Evolutionary conservation across 2,797 vertebrate species (phyloP).

Genomic region (Siniperca obscura): DNA sequence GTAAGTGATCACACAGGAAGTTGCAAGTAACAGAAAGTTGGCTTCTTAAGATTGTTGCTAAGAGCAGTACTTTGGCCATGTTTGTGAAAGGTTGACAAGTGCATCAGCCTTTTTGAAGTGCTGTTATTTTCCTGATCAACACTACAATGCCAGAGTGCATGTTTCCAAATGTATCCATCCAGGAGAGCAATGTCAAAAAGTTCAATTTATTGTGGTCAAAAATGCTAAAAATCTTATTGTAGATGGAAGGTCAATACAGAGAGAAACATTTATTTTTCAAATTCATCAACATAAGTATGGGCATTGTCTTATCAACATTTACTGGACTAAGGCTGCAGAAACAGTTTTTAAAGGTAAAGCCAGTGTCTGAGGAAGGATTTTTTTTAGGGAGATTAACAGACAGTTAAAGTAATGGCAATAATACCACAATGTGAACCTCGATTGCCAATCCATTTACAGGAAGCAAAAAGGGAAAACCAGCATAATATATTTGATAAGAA

Average conservation of each 20-base stretch:
- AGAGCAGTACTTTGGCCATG: background rate
- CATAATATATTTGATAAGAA: constrained; percentile 13
- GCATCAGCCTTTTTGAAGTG: constrained; percentile 16
- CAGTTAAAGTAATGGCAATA: constrained; percentile 1
- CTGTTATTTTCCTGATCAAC: constrained; percentile 5
- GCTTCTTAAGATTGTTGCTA: constrained; percentile 7
- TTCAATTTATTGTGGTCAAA: constrained; percentile 20
- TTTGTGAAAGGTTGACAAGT: constrained; percentile 2
- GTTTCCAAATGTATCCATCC: constrained; percentile 12
- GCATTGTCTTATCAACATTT: constrained; percentile 24
- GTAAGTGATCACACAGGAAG: constrained; percentile 9
- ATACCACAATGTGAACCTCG: background rate
- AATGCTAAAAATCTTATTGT: background rate
- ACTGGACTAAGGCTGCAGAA: background rate
- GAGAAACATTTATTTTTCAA: constrained; percentile 7
- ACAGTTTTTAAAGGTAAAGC: constrained; percentile 6
- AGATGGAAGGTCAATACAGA: background rate
- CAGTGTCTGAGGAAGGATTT: constrained; percentile 14
- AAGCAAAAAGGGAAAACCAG: background rate
- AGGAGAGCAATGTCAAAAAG: background rate
- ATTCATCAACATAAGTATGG: constrained; percentile 12
- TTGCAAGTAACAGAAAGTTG: constrained; percentile 11
- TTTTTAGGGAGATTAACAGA: constrained; percentile 7
- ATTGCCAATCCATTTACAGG: background rate
- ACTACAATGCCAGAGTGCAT: background rate